Evolutionary conservation across 2,888 invertebrate species (phyloP).

Genomic region (Barypeithes pellucidus): DNA sequence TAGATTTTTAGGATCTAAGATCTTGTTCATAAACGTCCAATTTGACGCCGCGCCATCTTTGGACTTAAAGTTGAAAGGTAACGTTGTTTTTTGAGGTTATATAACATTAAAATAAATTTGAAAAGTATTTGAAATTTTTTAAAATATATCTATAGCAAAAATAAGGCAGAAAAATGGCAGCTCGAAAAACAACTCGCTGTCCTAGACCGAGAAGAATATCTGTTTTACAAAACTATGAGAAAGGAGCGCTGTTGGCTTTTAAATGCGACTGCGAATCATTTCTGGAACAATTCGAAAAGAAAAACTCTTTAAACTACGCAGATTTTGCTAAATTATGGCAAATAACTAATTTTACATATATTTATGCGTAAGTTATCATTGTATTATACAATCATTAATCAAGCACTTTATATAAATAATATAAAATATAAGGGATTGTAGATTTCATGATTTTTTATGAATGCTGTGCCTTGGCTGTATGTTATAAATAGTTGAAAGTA

Average conservation of each 20-base stretch:
- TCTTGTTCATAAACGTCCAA: not conserved
- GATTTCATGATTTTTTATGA: no score
- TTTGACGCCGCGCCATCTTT: not conserved
- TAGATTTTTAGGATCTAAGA: no score
- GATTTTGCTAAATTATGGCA: slow-evolving; percentile 62
- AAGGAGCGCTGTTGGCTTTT: slow-evolving; percentile 55
- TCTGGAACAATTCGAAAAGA: slow-evolving; percentile 59
- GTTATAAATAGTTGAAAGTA: no score
- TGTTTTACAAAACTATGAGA: slow-evolving; percentile 21
- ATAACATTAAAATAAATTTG: no score
- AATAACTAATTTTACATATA: slow-evolving; percentile 58
- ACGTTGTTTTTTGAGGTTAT: not conserved
- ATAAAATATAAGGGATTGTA: no score
- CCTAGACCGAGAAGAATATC: slow-evolving; percentile 16
- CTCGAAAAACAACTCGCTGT: not conserved
- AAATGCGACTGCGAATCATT: slow-evolving; percentile 63
- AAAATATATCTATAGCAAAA: no score
- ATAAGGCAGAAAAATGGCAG: not conserved
- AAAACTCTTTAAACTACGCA: slow-evolving; percentile 57
- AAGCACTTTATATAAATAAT: no score
- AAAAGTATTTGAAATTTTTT: no score
- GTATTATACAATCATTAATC: no score
- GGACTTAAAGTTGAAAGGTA: no score
- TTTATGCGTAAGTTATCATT: slow-evolving; percentile 62
- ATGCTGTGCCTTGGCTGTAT: no score